phyloP scores from a whole-genome alignment of 2,888 invertebrate genomes.

The Leptopterna dolabrata region DNA sequence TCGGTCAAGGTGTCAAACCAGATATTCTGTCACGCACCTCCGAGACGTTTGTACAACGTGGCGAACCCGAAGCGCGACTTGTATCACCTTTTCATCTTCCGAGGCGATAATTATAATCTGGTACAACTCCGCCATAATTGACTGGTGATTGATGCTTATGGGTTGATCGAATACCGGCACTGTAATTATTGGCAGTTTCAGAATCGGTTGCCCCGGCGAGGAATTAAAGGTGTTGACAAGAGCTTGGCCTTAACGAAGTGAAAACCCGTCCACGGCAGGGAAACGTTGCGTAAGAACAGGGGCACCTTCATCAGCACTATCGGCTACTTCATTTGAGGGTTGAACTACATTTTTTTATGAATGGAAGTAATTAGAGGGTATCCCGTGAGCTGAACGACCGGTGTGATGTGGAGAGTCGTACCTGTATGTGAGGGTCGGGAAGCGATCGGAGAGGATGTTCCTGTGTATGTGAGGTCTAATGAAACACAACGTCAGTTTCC shows the following conservation, averaged over 20 bases:
- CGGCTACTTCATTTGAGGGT: slow-evolving; percentile 11
- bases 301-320: slow-evolving; percentile 29
- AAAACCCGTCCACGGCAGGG: background rate
- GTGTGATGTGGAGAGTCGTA: no score
- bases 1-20: background rate
- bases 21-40: background rate
- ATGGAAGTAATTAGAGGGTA: no score
- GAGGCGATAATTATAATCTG: background rate
- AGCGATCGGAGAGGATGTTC: no score
- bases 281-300: slow-evolving; percentile 21
- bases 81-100: background rate
- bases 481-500: no score
- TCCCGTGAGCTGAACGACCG: no score
- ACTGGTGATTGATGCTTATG: slow-evolving; percentile 22
- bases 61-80: background rate
- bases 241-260: background rate
- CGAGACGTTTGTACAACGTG: background rate
- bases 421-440: no score
- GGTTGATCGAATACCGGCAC: slow-evolving; percentile 11
- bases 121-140: background rate
- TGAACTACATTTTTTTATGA: background rate
- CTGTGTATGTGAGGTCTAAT: no score
- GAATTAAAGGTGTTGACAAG: slow-evolving; percentile 42
- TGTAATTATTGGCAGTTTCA: slow-evolving; percentile 41
- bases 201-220: background rate